A percentile compares a stretch with the other conserved stretches of the same genome.
These are phyloP conservation scores for human DNA, from an alignment of 2,113 vertebrate genomes.

Conservation along the genomic window DNA sequence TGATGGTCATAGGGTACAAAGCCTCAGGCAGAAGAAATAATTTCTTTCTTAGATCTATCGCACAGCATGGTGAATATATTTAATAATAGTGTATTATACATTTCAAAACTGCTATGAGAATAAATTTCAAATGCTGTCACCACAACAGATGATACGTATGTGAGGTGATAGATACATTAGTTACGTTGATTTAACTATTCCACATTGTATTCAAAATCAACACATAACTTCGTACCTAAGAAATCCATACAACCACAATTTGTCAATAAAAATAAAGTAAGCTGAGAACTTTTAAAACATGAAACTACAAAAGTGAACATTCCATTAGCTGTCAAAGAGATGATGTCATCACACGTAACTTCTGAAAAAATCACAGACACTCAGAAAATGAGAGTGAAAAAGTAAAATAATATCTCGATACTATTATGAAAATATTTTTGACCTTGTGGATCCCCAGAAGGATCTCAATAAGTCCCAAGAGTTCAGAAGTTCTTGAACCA, in stretches of 20 bases:
- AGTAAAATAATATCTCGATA: neutral
- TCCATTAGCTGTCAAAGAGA: neutral
- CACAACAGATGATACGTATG: neutral
- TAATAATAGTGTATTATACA: neutral
- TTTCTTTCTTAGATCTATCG: neutral
- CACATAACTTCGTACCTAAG: neutral
- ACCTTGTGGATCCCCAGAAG: neutral
- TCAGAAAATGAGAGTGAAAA: neutral
- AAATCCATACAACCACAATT: neutral
- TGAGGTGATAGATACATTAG: neutral
- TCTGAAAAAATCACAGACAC: neutral
- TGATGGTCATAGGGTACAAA: neutral
- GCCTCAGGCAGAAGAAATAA: neutral
- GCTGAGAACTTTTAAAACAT: neutral
- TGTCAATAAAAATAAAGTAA: neutral
- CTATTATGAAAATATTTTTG: conserved; percentile 41
- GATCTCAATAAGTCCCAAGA: neutral
- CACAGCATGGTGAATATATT: neutral
- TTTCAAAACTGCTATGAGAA: neutral
- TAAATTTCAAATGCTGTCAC: neutral
- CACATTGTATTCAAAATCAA: neutral
- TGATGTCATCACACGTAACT: neutral
- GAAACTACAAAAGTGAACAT: neutral
- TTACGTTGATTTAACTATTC: neutral
- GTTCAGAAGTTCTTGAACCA: neutral